Evolutionary conservation across 2,113 vertebrate species (phyloP), one percentile per base, ranked within the genome.

Genomic region (Antennarius striatus): DNA sequence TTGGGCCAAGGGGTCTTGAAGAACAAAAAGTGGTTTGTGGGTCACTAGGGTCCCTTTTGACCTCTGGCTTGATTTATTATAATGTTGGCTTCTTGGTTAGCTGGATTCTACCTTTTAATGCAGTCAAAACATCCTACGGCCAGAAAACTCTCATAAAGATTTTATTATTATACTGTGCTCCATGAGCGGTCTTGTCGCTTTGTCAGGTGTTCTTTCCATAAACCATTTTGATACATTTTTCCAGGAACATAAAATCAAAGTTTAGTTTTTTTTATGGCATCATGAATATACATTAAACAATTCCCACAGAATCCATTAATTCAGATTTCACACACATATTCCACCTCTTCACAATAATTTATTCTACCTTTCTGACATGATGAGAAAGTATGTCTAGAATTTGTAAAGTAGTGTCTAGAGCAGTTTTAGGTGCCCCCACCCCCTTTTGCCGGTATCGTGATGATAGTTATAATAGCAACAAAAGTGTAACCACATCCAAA

Each of bases 401-500:
- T 79, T 86, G 48, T 65, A 73, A 85, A 83, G 82, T 81, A 48
- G 16, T 42, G 29, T 73, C 42, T 58, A 59, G 47, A 66, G 58
- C 67, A 63, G 73, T 36, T 36, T 72, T 75, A 70, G 63, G 69
- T 71, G 63, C 75, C 22, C 22, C 2, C 75, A 68, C 56, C 63
- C 85, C 81, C 84, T 87, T 82, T 80, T 83, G 73, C 63, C 62
- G 53, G 80, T 88, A 87, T 89, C 73, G 70, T 59, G 75, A 59
- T 16, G 62, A 80, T 84, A 45, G 68, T 75, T 65, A 16, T 81
- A 86, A 86, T 73, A 30, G 72, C 45, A 68, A 80, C 67, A 51
- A 90, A 82, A 92, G 87, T 79, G 90, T 43, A 76, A 65, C 63
- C 16, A 3, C 65, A 63, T 89, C 87, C 91, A 86, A 89, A 90